Conservation (phyloP, 2,113 vertebrate species). For the human (Homo sapiens) region GRCh38 chr15:85205001-85205500, state of each 20-base stretch:
- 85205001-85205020: no score
- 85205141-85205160: slow-evolving; percentile 43
- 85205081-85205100: no score
- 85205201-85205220: slow-evolving; percentile 66
- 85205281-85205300: neutral
- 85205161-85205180: slow-evolving; percentile 39
- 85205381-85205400: slow-evolving; percentile 47
- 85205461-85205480: neutral
- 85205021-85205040: no score
- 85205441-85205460: no score
- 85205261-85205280: slow-evolving; percentile 45
- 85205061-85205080: no score
- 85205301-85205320: slow-evolving; percentile 47
- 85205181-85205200: slow-evolving; percentile 54
- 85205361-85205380: neutral
- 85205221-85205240: neutral
- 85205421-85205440: no score
- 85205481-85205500: slow-evolving; percentile 36
- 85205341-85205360: no score
- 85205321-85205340: neutral
- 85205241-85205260: slow-evolving; percentile 50
- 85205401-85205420: neutral
- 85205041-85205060: no score
- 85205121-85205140: no score
- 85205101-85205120: no score